Percentiles rank a stretch among this genome's conserved stretches.
Evolutionary conservation across 2,888 invertebrate species (phyloP).

Genomic region (Eurytoma adleriae): DNA sequence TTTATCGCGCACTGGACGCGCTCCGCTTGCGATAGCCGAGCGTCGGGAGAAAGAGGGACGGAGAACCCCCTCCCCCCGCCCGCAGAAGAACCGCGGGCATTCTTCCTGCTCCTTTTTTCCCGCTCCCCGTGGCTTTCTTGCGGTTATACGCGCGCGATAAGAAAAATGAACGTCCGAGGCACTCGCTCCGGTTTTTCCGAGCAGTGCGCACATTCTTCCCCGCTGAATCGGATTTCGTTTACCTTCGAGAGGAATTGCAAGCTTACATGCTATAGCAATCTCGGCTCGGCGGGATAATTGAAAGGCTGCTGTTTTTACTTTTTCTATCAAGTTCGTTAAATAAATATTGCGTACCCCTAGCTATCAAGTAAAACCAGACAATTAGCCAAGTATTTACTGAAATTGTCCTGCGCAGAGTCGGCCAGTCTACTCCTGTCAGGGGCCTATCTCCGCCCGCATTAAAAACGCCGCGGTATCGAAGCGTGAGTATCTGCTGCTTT

Average conservation of each 20-base stretch:
- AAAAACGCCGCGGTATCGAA: conserved; percentile 52
- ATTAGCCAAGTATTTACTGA: conserved; percentile 37
- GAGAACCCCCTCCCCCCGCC: not conserved
- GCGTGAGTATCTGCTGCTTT: conserved; percentile 49
- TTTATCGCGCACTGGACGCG: conserved; percentile 61
- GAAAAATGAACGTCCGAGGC: too few species aligned
- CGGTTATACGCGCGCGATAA: not conserved
- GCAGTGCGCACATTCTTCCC: conserved; percentile 35
- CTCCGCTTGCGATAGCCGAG: conserved; percentile 41
- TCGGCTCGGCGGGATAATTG: too few species aligned
- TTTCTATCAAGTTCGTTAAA: too few species aligned
- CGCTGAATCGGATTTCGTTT: conserved; percentile 27
- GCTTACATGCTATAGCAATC: too few species aligned
- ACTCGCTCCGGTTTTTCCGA: not conserved
- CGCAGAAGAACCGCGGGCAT: conserved; percentile 26
- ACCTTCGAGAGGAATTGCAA: not conserved
- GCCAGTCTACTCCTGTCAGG: not conserved
- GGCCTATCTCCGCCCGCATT: conserved; percentile 33
- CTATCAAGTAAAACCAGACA: conserved; percentile 24
- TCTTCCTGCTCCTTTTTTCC: conserved; percentile 7
- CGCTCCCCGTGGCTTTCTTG: not conserved
- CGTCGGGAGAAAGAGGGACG: not conserved
- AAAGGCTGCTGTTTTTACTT: too few species aligned
- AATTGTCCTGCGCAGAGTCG: conserved; percentile 41
- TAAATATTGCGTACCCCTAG: too few species aligned